A percentile compares a stretch with the other conserved stretches of the same genome.
These are phyloP conservation scores for Tetramorium alpestre DNA, from an alignment of 1,140 invertebrate species.

Conservation along the genomic window DNA sequence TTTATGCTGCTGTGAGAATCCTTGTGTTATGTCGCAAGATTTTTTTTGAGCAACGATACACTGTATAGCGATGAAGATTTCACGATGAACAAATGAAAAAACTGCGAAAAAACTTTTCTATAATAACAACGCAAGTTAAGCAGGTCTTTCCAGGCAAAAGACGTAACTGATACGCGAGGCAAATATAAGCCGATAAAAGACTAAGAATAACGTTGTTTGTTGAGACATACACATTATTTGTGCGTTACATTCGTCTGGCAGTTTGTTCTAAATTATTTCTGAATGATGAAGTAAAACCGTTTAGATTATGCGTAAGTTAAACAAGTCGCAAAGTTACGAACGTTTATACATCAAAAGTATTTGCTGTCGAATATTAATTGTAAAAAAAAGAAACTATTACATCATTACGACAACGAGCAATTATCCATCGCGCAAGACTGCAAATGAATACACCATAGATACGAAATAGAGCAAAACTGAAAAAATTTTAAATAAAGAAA, in stretches of 20 bases:
- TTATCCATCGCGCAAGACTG: background rate
- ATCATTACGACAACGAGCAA: background rate
- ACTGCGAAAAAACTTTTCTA: conserved; percentile 24
- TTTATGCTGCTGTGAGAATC: background rate
- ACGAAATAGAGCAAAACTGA: background rate
- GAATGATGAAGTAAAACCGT: conserved; percentile 3
- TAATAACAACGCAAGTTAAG: conserved; percentile 36
- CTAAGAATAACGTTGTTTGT: conserved; percentile 63
- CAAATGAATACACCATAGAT: background rate
- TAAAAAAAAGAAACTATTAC: background rate
- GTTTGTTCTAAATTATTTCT: conserved; percentile 34
- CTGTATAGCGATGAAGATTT: background rate
- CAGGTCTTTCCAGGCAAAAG: conserved; percentile 29
- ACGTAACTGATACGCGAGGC: conserved; percentile 53
- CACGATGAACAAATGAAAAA: background rate
- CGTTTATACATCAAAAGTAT: background rate
- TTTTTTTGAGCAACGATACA: background rate
- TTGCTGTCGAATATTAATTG: background rate
- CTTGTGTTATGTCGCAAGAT: background rate
- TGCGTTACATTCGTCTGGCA: background rate
- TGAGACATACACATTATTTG: conserved; percentile 27
- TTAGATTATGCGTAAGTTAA: background rate
- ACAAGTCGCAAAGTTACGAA: background rate
- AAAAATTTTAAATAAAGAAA: background rate
- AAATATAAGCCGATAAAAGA: conserved; percentile 66